These are phyloP conservation scores for Apis laboriosa DNA, from an alignment of 1,140 invertebrate genomes.

Conservation along the genomic window DNA sequence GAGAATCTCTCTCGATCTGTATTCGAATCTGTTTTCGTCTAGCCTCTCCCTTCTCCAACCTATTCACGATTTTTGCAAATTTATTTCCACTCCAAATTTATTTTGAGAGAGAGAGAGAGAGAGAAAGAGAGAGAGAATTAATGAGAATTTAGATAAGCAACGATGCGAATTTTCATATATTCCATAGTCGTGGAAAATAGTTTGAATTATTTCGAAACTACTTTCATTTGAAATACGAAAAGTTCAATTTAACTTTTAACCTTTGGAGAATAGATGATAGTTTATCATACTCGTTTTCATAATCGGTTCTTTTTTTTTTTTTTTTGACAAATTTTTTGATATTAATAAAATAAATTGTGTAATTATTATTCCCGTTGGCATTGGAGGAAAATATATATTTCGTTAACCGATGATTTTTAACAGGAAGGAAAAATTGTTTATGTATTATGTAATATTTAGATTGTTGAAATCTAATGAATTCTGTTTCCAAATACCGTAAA, in stretches of 20 bases:
- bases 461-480: too few species aligned
- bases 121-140: not conserved
- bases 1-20: slow-evolving; percentile 27
- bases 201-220: not conserved
- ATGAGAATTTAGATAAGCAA: not conserved
- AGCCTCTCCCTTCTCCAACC: not conserved
- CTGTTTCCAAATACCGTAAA: too few species aligned
- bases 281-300: too few species aligned
- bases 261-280: too few species aligned
- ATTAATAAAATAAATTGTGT: too few species aligned
- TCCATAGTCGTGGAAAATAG: not conserved
- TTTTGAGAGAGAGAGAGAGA: not conserved
- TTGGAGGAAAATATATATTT: too few species aligned
- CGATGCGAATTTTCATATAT: not conserved
- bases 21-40: not conserved
- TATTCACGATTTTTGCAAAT: slow-evolving; percentile 23
- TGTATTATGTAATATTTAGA: too few species aligned
- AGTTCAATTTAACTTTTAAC: not conserved
- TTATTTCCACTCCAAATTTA: not conserved
- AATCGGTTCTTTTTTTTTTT: not conserved
- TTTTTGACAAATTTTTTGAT: too few species aligned
- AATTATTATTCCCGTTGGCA: too few species aligned
- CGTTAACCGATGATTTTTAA: too few species aligned
- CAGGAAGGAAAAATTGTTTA: too few species aligned
- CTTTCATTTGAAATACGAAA: not conserved